These are phyloP conservation scores for Sminthurides bifidus DNA, from an alignment of 1,140 invertebrate species.

Conservation along the genomic window DNA sequence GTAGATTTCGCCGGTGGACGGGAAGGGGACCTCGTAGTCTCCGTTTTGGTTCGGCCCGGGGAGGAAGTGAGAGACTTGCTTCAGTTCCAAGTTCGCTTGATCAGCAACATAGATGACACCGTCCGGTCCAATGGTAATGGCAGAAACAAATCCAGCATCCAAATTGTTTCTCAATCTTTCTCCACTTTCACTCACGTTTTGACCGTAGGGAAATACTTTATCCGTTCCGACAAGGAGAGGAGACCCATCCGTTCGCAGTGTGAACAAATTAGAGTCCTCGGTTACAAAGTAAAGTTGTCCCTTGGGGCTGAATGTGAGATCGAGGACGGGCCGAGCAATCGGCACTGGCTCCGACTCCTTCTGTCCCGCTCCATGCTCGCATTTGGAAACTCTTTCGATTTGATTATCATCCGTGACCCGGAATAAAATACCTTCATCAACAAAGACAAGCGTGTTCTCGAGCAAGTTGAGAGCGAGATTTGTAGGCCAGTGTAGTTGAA, in stretches of 20 bases:
- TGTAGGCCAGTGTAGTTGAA: conserved; percentile 90
- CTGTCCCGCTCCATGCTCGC: conserved; percentile 24
- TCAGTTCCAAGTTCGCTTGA: conserved; percentile 72
- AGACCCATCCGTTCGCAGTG: conserved; percentile 14
- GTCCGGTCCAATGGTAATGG: conserved; percentile 83
- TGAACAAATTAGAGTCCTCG: conserved; percentile 29
- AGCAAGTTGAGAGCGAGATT: conserved; percentile 81
- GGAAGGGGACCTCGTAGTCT: conserved; percentile 86
- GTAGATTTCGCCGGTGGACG: conserved; percentile 79
- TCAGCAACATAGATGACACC: conserved; percentile 87
- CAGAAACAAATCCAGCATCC: conserved; percentile 77
- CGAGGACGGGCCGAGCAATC: conserved; percentile 36
- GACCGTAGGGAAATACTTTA: conserved; percentile 16
- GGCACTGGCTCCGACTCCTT: neutral
- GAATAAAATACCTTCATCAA: conserved; percentile 85
- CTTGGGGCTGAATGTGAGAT: conserved; percentile 78
- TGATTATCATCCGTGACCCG: conserved; percentile 84
- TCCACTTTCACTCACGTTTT: conserved; percentile 1
- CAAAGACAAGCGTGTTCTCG: conserved; percentile 85
- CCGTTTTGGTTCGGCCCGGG: conserved; percentile 77
- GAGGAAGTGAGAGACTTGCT: conserved; percentile 56
- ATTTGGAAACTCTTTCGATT: conserved; percentile 69
- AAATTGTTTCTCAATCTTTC: conserved; percentile 55
- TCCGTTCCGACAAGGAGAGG: conserved; percentile 25
- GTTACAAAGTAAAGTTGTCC: conserved; percentile 86